These are phyloP conservation scores for Amazona guildingii DNA, from an alignment of 2,113 vertebrate species.

Conservation along the genomic window DNA sequence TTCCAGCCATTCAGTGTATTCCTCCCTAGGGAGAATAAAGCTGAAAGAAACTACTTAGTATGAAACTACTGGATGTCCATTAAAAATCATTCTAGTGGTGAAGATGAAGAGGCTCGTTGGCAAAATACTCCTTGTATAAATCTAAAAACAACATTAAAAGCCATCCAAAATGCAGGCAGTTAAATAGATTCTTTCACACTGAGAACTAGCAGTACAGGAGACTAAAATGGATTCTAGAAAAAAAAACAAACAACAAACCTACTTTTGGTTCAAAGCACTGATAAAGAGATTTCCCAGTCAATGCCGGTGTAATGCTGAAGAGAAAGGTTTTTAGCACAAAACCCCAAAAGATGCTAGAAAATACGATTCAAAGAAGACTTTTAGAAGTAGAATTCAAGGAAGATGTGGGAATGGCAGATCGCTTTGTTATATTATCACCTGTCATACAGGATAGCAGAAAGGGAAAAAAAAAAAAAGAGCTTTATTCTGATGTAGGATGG, in stretches of 20 bases:
- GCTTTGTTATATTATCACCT: background rate
- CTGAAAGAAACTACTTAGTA: conserved; percentile 50
- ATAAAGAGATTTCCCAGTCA: conserved; percentile 46
- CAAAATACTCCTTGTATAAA: conserved; percentile 39
- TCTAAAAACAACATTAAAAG: conserved; percentile 58
- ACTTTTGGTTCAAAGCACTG: conserved; percentile 13
- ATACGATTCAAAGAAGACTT: background rate
- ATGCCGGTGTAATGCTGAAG: background rate
- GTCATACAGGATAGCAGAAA: background rate
- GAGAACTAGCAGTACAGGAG: conserved; percentile 14
- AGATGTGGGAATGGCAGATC: background rate
- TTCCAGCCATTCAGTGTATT: conserved; percentile 44
- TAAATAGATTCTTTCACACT: conserved; percentile 57
- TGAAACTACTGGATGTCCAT: conserved; percentile 57
- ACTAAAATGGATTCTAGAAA: conserved; percentile 38
- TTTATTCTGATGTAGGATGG: background rate
- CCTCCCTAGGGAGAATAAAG: conserved; percentile 46
- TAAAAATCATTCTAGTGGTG: conserved; percentile 56
- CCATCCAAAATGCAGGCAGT: conserved; percentile 14
- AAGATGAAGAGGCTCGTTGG: conserved; percentile 57
- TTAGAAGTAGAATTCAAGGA: conserved; percentile 7
- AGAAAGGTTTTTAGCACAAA: conserved; percentile 2
- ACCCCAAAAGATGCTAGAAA: background rate
- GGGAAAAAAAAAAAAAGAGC: background rate
- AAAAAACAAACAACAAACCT: background rate